Conservation (phyloP, 1,140 invertebrate genomes). For the Brachionus manjavacas region DNA sequence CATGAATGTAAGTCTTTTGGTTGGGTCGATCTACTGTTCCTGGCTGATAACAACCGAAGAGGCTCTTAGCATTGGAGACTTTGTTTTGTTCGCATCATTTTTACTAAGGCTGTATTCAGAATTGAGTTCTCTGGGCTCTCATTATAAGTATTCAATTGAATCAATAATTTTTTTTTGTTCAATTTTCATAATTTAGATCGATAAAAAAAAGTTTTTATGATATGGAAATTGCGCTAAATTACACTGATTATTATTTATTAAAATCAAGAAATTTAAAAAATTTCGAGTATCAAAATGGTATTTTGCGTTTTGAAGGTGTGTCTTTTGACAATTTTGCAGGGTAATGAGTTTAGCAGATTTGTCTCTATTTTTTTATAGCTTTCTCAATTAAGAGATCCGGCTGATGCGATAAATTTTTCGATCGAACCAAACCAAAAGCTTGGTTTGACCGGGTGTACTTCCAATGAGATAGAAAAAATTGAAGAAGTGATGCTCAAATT, state of each 20-base stretch:
- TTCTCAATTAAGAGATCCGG: neutral
- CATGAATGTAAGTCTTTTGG: slow-evolving; percentile 75
- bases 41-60: slow-evolving; percentile 58
- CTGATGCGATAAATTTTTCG: neutral
- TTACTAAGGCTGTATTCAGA: slow-evolving; percentile 93
- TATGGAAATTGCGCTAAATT: slow-evolving; percentile 20
- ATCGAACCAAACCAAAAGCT: neutral
- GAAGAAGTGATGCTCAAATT: neutral
- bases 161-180: neutral
- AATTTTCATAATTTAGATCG: neutral
- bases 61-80: slow-evolving; percentile 80
- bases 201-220: slow-evolving; percentile 26
- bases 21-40: slow-evolving; percentile 80
- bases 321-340: neutral
- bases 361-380: neutral
- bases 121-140: slow-evolving; percentile 95
- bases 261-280: neutral
- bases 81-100: slow-evolving; percentile 86
- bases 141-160: slow-evolving; percentile 64
- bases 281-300: slow-evolving; percentile 1
- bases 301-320: neutral
- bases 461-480: neutral
- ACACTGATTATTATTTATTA: neutral
- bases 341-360: neutral
- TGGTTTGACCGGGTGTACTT: neutral